Conservation (phyloP, 2,113 vertebrate species). For the Sceloporus tristichus region DNA sequence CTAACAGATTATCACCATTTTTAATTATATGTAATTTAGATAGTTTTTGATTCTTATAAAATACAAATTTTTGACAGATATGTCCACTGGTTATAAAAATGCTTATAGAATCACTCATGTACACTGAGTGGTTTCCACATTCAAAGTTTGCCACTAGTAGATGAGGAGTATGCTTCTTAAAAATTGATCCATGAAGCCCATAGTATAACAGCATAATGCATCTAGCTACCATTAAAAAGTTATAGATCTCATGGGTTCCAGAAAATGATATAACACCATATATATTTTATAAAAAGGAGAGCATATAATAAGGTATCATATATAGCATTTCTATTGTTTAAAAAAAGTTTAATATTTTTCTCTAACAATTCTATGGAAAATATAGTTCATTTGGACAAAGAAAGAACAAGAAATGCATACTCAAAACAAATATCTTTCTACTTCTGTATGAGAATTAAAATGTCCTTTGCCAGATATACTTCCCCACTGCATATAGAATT, state of each 20-base stretch:
- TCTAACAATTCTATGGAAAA: neutral
- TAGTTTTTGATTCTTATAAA: neutral
- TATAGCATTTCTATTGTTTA: neutral
- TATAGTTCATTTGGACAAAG: neutral
- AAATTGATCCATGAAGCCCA: slow-evolving; percentile 24
- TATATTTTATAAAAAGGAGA: neutral
- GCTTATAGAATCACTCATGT: slow-evolving; percentile 30
- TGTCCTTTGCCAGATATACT: neutral
- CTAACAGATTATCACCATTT: neutral
- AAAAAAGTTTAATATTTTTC: neutral
- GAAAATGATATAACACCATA: neutral
- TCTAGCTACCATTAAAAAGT: neutral
- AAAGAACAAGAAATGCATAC: neutral
- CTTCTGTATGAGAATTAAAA: neutral
- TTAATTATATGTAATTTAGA: neutral
- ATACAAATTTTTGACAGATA: neutral
- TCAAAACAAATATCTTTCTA: neutral
- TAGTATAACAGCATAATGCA: slow-evolving; percentile 24
- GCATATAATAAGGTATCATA: neutral
- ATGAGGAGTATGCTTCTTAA: slow-evolving; percentile 10
- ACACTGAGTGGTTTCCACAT: slow-evolving; percentile 16
- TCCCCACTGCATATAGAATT: neutral
- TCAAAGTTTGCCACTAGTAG: neutral
- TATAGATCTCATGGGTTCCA: neutral
- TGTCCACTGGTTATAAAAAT: neutral